Evolutionary conservation across 1,140 invertebrate genomes (phyloP).

Genomic region (Formica selysi): DNA sequence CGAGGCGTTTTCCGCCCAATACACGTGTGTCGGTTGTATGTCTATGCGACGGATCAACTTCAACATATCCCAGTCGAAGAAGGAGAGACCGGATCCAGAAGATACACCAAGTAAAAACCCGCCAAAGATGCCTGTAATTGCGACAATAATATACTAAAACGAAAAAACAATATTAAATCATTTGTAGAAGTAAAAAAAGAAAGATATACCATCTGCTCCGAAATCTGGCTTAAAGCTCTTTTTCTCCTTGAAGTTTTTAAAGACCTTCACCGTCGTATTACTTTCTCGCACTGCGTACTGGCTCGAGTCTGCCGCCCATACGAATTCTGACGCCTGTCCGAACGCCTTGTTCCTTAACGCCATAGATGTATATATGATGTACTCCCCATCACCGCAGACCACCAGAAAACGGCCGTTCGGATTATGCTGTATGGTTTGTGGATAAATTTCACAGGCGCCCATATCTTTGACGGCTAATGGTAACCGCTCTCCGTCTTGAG

Average conservation of each 20-base stretch:
- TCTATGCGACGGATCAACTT: constrained; percentile 98
- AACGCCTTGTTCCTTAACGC: constrained; percentile 99
- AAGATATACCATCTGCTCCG: constrained; percentile 93
- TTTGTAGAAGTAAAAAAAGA: not conserved
- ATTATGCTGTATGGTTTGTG: constrained; percentile 99
- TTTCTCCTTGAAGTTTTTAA: constrained; percentile 99
- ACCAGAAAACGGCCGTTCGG: constrained; percentile 99
- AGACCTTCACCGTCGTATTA: constrained; percentile 96
- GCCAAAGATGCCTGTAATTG: constrained; percentile 94
- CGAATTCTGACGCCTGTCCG: constrained; percentile 99
- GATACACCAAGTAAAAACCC: constrained; percentile 97
- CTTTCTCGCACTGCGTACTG: constrained; percentile 98
- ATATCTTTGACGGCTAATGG: constrained; percentile 98
- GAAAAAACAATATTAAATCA: not conserved
- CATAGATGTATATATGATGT: constrained; percentile 99
- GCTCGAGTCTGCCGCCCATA: constrained; percentile 99
- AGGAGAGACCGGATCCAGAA: constrained; percentile 96
- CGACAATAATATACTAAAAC: constrained; percentile 37
- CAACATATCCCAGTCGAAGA: constrained; percentile 99
- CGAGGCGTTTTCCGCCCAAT: constrained; percentile 99
- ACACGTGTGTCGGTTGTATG: constrained; percentile 97
- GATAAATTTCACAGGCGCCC: constrained; percentile 99
- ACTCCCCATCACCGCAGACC: constrained; percentile 99
- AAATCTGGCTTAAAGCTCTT: constrained; percentile 98
- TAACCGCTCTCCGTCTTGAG: constrained; percentile 88